Evolutionary conservation across 2,113 vertebrate genomes (phyloP).

Genomic region (Thryonomys swinderianus): DNA sequence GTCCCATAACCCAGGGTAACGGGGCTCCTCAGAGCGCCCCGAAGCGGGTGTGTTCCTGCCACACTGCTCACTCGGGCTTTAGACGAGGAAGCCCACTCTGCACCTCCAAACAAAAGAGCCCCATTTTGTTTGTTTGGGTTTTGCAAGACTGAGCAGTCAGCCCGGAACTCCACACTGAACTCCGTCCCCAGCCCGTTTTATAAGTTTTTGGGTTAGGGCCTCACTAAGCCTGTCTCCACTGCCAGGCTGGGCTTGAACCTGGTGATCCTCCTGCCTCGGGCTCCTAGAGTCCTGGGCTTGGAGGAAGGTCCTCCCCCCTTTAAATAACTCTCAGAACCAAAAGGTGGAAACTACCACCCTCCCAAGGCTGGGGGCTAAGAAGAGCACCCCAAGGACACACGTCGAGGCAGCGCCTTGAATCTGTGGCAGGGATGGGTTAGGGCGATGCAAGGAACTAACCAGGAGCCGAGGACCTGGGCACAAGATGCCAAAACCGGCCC

Average conservation of each 20-base stretch:
- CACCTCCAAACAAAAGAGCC: not conserved
- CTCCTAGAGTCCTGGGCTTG: not conserved
- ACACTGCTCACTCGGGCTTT: too few species aligned
- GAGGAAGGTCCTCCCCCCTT: not conserved
- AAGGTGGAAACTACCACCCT: not conserved
- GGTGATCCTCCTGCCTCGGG: not conserved
- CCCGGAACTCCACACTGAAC: not conserved
- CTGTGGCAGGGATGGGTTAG: not conserved
- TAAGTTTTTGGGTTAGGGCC: not conserved
- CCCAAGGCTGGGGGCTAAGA: rapidly evolving
- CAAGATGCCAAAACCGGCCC: not conserved
- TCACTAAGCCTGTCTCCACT: not conserved
- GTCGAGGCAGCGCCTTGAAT: not conserved
- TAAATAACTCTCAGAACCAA: not conserved
- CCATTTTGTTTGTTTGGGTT: not conserved
- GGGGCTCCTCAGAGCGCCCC: too few species aligned
- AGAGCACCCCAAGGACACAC: not conserved
- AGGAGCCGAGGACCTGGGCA: not conserved
- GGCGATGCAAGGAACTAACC: not conserved
- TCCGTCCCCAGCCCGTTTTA: not conserved
- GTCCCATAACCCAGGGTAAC: too few species aligned
- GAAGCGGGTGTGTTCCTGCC: too few species aligned
- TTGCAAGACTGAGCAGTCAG: not conserved
- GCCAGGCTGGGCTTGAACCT: not conserved
- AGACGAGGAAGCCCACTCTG: too few species aligned